phyloP scores from a whole-genome alignment of 2,113 vertebrate species.

The Pionites leucogaster region DNA sequence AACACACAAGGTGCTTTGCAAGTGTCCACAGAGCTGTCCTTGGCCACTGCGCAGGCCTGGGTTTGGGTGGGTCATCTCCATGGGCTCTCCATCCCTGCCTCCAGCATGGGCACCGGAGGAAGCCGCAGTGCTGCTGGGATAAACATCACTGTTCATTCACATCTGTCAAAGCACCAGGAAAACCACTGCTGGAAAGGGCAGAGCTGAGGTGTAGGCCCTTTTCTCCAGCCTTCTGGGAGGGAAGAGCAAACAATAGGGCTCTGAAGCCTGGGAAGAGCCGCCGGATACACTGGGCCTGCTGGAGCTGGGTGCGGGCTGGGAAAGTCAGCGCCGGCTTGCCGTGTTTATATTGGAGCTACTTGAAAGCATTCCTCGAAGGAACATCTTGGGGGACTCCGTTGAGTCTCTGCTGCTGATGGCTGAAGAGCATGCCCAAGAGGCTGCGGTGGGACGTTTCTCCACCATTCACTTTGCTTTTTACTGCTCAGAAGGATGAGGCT shows the following conservation, averaged over 20 bases:
- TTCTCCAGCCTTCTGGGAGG: not conserved
- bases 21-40: not conserved
- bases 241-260: not conserved
- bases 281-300: not conserved
- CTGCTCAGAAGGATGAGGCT: not conserved
- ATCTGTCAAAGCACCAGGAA: not conserved
- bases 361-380: constrained; percentile 37
- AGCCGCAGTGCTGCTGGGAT: not conserved
- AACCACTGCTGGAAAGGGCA: not conserved
- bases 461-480: not conserved
- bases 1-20: not conserved
- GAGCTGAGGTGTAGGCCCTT: not conserved
- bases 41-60: not conserved
- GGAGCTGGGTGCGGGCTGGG: constrained; percentile 9
- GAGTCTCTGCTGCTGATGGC: not conserved
- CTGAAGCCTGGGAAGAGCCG: not conserved
- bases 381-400: accelerated
- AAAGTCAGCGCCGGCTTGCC: not conserved
- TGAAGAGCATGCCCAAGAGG: not conserved
- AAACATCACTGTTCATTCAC: not conserved
- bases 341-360: constrained; percentile 19
- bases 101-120: accelerated
- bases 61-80: accelerated
- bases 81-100: not conserved
- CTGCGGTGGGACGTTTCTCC: not conserved